phyloP scores from a whole-genome alignment of 1,140 invertebrate species.

The Heliconius hermathena region DNA sequence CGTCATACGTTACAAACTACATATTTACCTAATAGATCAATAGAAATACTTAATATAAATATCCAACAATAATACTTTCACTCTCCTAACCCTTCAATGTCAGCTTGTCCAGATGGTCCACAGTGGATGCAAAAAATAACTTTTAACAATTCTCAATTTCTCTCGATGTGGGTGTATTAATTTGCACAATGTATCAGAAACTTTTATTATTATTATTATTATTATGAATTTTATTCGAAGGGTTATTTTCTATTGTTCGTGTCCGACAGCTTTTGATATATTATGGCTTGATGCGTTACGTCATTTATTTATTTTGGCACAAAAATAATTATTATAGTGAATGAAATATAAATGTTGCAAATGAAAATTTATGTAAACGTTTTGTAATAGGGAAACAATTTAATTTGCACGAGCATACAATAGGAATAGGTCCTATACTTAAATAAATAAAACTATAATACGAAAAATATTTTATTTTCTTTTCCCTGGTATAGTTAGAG shows the following conservation, averaged over 20 bases:
- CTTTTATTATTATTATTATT: constrained; percentile 53
- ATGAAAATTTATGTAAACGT: not conserved
- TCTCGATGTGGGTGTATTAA: constrained; percentile 51
- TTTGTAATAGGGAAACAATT: not conserved
- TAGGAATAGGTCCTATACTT: not conserved
- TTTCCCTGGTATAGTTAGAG: not conserved
- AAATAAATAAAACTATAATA: not conserved
- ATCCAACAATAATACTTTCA: constrained; percentile 41
- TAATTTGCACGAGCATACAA: not conserved
- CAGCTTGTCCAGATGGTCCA: constrained; percentile 51
- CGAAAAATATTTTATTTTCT: not conserved
- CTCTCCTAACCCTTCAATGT: constrained; percentile 47
- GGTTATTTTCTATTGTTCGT: constrained; percentile 47
- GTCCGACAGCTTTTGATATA: constrained; percentile 47
- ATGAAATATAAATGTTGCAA: not conserved
- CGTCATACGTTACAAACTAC: not conserved
- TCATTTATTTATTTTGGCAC: constrained; percentile 10
- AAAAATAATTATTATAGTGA: not conserved
- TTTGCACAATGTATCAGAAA: constrained; percentile 43
- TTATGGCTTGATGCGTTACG: constrained; percentile 37
- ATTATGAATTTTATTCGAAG: constrained; percentile 40
- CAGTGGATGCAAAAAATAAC: constrained; percentile 52
- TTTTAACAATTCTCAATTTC: constrained; percentile 32
- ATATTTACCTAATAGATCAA: not conserved
- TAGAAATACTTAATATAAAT: not conserved